Evolutionary conservation across 2,113 vertebrate species (phyloP).

Genomic region (Sterrhoptilus dennistouni): DNA sequence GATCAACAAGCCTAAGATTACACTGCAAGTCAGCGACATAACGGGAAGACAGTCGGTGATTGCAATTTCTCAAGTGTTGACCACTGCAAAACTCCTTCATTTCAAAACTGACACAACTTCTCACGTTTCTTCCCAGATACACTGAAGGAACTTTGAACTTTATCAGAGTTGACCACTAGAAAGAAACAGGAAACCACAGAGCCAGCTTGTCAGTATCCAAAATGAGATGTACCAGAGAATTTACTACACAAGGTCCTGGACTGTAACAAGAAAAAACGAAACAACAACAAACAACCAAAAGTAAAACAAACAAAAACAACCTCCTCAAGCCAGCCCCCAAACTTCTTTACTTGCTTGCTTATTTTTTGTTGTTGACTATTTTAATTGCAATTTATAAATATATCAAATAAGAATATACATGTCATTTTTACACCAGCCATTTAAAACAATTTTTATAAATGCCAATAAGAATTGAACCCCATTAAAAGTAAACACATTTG

Average conservation of each 20-base stretch:
- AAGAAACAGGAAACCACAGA: background rate
- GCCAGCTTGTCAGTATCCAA: background rate
- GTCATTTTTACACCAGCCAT: background rate
- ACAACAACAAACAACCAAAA: accelerated
- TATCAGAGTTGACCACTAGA: background rate
- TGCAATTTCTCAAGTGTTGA: background rate
- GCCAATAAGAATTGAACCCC: background rate
- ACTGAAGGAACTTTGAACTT: background rate
- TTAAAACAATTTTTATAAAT: background rate
- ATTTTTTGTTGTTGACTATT: background rate
- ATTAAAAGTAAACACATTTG: background rate
- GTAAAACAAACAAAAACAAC: background rate
- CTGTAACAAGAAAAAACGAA: background rate
- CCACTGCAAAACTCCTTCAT: background rate
- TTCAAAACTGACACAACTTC: background rate
- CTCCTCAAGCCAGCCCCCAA: background rate
- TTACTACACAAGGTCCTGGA: background rate
- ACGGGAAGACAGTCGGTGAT: background rate
- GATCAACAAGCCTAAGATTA: background rate
- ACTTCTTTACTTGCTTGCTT: background rate
- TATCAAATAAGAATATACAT: background rate
- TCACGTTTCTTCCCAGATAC: background rate
- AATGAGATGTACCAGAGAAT: background rate
- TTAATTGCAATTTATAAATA: background rate
- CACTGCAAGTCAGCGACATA: background rate